phyloP scores from a whole-genome alignment of 2,888 invertebrate species.

The Microdon myrmicae region DNA sequence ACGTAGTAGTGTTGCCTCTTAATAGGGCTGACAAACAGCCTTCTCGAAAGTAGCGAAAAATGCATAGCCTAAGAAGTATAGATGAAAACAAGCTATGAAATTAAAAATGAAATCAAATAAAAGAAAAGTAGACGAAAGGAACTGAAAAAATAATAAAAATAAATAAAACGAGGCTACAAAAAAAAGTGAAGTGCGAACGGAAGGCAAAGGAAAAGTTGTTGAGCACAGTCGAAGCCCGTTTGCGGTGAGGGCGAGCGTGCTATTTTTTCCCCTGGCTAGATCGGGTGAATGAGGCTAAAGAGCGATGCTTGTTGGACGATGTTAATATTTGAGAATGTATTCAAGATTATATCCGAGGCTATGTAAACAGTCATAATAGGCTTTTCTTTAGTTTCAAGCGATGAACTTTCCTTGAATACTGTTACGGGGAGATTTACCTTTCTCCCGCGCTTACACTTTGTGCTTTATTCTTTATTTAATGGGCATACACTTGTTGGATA shows the following conservation, averaged over 20 bases:
- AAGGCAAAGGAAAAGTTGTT: constrained; percentile 21
- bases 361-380: constrained; percentile 51
- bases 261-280: constrained; percentile 1
- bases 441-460: too few relatives aligned
- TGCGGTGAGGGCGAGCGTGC: constrained; percentile 1
- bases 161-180: not conserved
- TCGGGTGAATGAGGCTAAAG: constrained; percentile 18
- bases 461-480: constrained; percentile 5
- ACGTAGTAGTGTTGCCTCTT: constrained; percentile 24
- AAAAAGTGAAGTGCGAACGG: constrained; percentile 33
- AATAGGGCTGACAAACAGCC: too few relatives aligned
- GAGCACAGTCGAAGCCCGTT: constrained; percentile 14
- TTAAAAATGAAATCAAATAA: not conserved
- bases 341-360: constrained; percentile 51
- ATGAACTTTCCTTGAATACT: too few relatives aligned
- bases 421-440: too few relatives aligned
- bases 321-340: constrained; percentile 49
- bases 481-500: constrained; percentile 6
- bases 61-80: constrained; percentile 35
- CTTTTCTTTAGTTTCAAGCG: constrained; percentile 50
- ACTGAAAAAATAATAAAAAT: constrained; percentile 8
- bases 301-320: constrained; percentile 37
- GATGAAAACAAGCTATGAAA: constrained; percentile 21
- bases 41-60: constrained; percentile 39
- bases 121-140: constrained; percentile 18